Evolutionary conservation across 2,797 vertebrate species (phyloP).

Genomic region (Clamator glandarius): DNA sequence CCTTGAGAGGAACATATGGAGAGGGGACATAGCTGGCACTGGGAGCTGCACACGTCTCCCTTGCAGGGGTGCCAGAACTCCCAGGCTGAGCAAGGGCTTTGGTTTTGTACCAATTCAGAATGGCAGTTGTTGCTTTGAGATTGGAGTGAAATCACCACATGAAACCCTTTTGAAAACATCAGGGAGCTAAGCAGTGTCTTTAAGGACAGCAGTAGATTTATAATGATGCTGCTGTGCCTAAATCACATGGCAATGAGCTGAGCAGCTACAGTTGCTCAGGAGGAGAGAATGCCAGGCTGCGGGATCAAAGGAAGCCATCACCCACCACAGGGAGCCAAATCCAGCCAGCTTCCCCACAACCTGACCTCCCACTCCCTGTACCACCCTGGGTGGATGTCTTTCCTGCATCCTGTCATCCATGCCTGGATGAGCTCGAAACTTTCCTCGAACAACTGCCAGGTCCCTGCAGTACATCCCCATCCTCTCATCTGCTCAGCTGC

Average conservation of each 20-base stretch:
- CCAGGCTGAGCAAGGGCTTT: neutral
- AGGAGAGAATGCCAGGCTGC: fast-evolving
- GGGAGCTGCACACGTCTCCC: neutral
- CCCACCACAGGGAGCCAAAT: neutral
- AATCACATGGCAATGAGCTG: neutral
- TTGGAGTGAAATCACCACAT: neutral
- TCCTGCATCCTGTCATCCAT: too few species aligned
- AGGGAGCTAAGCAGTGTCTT: conserved; percentile 23
- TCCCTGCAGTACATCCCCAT: neutral
- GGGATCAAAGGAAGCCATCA: neutral
- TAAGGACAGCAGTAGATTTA: neutral
- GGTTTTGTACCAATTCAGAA: neutral
- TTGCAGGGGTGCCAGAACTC: neutral
- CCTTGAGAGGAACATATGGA: fast-evolving
- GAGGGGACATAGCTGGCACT: neutral
- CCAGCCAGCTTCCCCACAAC: neutral
- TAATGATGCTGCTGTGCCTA: conserved; percentile 21
- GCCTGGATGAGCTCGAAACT: neutral
- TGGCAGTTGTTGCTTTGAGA: neutral
- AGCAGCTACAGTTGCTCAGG: neutral
- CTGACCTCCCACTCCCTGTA: fast-evolving
- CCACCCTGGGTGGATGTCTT: neutral
- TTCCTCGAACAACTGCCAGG: neutral
- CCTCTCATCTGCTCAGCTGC: neutral
- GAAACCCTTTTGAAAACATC: neutral